Evolutionary conservation across 2,113 vertebrate species (phyloP).

Genomic region (Ginglymostoma cirratum): DNA sequence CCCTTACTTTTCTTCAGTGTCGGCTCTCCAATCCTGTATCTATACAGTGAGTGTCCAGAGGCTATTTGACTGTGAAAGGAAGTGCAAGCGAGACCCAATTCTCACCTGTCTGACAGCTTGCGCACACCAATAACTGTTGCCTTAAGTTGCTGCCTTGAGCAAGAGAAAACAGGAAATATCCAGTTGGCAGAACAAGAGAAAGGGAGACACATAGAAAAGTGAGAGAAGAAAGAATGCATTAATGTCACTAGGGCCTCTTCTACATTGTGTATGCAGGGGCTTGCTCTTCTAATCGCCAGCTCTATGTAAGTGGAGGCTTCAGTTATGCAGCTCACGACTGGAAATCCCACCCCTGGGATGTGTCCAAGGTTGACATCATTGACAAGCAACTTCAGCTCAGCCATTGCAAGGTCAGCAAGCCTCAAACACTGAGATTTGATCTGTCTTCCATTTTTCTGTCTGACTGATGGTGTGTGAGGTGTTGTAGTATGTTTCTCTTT

Average conservation of each 20-base stretch:
- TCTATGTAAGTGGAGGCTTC: neutral
- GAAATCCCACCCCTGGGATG: neutral
- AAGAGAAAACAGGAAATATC: neutral
- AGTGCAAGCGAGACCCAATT: neutral
- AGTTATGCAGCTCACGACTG: neutral
- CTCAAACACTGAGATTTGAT: neutral
- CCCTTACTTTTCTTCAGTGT: neutral
- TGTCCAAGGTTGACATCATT: constrained; percentile 7
- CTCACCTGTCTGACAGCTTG: too few relatives aligned
- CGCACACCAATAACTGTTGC: neutral
- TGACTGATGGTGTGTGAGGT: neutral
- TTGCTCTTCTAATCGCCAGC: neutral
- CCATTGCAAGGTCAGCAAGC: neutral
- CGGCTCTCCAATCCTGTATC: neutral
- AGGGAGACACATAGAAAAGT: neutral
- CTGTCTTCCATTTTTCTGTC: constrained; percentile 12
- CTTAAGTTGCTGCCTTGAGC: neutral
- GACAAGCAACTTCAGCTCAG: neutral
- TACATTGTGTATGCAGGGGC: neutral
- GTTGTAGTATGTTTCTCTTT: neutral
- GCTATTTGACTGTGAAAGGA: neutral
- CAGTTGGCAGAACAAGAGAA: neutral
- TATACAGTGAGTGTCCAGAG: neutral
- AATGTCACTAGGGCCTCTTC: neutral
- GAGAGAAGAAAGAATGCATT: neutral